phyloP scores from a whole-genome alignment of 1,140 invertebrate genomes.

The Caerostris extrusa region DNA sequence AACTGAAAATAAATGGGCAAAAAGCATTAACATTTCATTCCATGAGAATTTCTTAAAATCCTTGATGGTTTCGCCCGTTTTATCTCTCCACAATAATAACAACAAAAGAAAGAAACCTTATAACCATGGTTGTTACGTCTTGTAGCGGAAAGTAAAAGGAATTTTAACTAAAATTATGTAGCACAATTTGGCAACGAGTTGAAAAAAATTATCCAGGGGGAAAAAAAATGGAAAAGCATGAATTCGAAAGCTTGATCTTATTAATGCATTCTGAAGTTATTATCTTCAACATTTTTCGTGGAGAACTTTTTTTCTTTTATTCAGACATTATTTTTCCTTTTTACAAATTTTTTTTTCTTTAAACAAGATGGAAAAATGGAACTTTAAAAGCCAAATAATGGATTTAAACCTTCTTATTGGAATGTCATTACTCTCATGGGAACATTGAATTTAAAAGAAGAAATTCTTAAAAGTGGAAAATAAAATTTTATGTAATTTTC shows the following conservation, averaged over 20 bases:
- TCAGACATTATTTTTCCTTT: neutral
- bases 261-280: slow-evolving; percentile 21
- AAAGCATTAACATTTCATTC: neutral
- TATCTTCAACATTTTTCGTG: neutral
- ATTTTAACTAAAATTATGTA: neutral
- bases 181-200: slow-evolving; percentile 16
- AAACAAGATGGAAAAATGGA: neutral
- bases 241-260: slow-evolving; percentile 1
- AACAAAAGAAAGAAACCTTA: neutral
- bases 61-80: neutral
- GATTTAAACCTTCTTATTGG: slow-evolving; percentile 18
- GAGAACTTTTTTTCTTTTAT: neutral
- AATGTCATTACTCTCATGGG: slow-evolving; percentile 2
- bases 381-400: slow-evolving; percentile 12
- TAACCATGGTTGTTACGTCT: neutral
- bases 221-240: neutral
- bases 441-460: neutral
- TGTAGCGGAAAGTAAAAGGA: slow-evolving; percentile 20
- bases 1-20: neutral
- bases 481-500: neutral
- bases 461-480: neutral
- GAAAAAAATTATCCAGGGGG: neutral
- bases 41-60: neutral
- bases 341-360: neutral
- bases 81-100: neutral